Base-by-base conservation (phyloP, 2,113 vertebrate species). In the Epinephelus lanceolatus region DNA sequence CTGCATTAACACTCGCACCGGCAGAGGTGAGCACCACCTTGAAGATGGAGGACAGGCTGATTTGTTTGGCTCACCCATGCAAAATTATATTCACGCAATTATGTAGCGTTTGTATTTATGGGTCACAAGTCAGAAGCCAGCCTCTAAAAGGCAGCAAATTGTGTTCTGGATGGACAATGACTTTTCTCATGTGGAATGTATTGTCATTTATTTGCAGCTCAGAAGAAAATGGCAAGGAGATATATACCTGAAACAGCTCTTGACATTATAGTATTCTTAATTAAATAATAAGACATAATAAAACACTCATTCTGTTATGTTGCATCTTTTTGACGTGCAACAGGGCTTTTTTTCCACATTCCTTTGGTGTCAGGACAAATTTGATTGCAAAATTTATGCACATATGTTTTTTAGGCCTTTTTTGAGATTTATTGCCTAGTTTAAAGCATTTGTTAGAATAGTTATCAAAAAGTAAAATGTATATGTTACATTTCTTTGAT, bases 11-110 rank as follows among this genome's bases (percentile, higher is more conserved):
- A 14, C 42, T 6, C 19, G 0, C 25, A 23, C 60, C 21, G 6
- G 4, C 33, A 80, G 73, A 89, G 78, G 87, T 85, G 53, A 88
- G 27, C 53, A 15, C 63, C 80, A 87, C 86, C 87, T 91, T 86
- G 76, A 77, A 60, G 68, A 66, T 55, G 33, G 62, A 73, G 88
- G 87, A 82, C 67, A 76, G 69, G 45, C 45, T 79, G 49, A 80
- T 85, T 81, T 85, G 71, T 81, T 85, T 87, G 63, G 18, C 76
- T 73, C 56, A 63, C 17, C 23, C 21, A 11, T 70, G 85, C 45
- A 37, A 68, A 77, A 80, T 81, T 70, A 74, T 75, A 77, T 76
- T 75, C 80, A 72, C 73, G 30, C 53, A 84, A 78, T 81, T 66
- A 80, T 75, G 51, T 56, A 52, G 59, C 67, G 11, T 63, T 87